Evolutionary conservation across 2,888 invertebrate species (phyloP), one percentile per base, ranked within the genome.

Genomic region (Oxycera nigricornis): DNA sequence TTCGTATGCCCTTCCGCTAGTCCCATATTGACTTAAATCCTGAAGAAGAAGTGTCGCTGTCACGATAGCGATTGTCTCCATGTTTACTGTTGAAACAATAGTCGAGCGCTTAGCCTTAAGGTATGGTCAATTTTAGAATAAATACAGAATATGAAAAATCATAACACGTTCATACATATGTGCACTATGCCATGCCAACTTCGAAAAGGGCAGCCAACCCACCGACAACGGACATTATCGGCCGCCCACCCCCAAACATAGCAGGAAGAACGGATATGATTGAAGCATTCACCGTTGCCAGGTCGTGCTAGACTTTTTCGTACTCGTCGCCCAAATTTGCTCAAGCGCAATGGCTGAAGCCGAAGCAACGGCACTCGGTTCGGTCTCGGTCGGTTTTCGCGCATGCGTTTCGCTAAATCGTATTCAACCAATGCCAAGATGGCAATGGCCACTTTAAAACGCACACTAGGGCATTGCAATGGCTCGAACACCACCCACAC

Each of bases 401-500:
- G 61, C 61, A 61, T 17, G 31, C 65, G 41, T 52, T 30, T 11
- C 20, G 68, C 24, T 4, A n/a, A 17, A 28, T 28, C 30, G 41
- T 28, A 7, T 20, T 31, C 26, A 65, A 20, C 76, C 76, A 76
- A 74, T 76, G 31, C 61, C 28, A 57, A 50, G 26, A 59, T 39
- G 73, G 73, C 76, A 76, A 76, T 76, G 76, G 76, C 76, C 73
- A 76, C 74, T 76, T 73, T 57, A 20, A 11, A 22, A 50, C n/a
- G n/a, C 35, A 20, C 46, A 17, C 46, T 17, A 46, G n/a, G 46
- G 22, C 2, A 20, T 3, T 52, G 1, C 52, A 35, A 7, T 14
- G 3, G 9, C 62, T 6, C 74, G 57, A 61, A 50, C 46, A 20
- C 7, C 7, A 4, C 50, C 74, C 59, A 74, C 20, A 17, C n/a